Evolutionary conservation across 2,797 vertebrate genomes (phyloP), one percentile per base, ranked within the genome.

Genomic region (Selene dorsalis): DNA sequence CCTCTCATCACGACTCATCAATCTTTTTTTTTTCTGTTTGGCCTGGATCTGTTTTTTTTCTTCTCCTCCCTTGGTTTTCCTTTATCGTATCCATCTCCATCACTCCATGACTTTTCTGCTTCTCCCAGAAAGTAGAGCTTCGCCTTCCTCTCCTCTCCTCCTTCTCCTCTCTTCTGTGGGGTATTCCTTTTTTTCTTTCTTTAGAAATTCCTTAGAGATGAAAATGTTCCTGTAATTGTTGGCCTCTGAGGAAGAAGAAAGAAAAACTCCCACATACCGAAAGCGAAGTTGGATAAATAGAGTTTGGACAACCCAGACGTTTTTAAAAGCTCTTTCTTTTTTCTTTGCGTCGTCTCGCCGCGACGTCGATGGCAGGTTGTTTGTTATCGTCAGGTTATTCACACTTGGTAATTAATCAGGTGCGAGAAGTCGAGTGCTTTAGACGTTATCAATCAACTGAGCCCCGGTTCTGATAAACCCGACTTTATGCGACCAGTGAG

Each of bases 201-300:
- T 69, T 69, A 61, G 66, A 26, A 85, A 92, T 89, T 91, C 86
- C 87, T 90, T 22, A 60, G 75, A 86, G 88, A 91, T 91, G 84
- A 92, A 93, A 89, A 82, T 86, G 83, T 93, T 92, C 73, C 88
- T 93, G 90, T 84, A 90, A 87, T 87, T 87, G 86, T 90, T 87
- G 90, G 85, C 78, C 80, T 73, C 52, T 30, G 71, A 83, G 86
- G 87, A 88, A 87, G 75, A 82, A 91, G 86, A 57, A 48, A 35
- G 60, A 79, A 89, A 90, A 92, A 90, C 79, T 91, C 93, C 88
- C 89, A 89, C 92, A 91, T 89, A 86, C 91, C 87, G 53, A 64
- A 38, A 76, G 75, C 75, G 75, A 75, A 50, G 84, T 76, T 90
- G 79, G 72, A 89, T 83, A 93, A 93, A 94, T 86, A 92, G 81